Conservation (phyloP, 2,797 vertebrate species). For the Mormyrus proboscirostris region DNA sequence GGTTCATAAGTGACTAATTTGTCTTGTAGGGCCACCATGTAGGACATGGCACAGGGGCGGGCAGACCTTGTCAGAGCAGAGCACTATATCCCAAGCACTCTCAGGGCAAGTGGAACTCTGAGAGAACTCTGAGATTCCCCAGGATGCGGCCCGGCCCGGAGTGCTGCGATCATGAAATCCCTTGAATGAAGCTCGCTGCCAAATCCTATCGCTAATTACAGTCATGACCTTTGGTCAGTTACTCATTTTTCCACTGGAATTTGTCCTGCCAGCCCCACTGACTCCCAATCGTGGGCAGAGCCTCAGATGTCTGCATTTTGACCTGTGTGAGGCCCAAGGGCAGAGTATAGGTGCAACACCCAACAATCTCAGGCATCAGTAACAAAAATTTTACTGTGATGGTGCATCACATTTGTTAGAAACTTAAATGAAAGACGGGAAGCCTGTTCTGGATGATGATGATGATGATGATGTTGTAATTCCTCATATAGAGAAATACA, state of each 20-base stretch:
- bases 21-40: not conserved
- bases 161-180: not conserved
- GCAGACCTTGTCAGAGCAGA: not conserved
- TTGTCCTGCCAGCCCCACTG: not conserved
- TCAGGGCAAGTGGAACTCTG: not conserved
- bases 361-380: slow-evolving; percentile 36
- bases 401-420: not conserved
- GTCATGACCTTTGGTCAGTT: not conserved
- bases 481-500: not conserved
- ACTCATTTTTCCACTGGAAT: not conserved
- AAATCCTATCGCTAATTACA: not conserved
- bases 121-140: not conserved
- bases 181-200: not conserved
- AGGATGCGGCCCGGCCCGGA: not conserved
- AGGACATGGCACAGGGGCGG: not conserved
- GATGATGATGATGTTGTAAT: not conserved
- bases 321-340: slow-evolving; percentile 19
- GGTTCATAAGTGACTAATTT: not conserved
- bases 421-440: not conserved
- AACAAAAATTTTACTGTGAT: slow-evolving; percentile 20
- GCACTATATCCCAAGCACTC: not conserved
- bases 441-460: not conserved
- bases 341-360: slow-evolving; percentile 41
- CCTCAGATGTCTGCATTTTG: not conserved
- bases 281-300: not conserved